Base-by-base conservation (phyloP, 2,113 vertebrate species). In the Sciurus niger region DNA sequence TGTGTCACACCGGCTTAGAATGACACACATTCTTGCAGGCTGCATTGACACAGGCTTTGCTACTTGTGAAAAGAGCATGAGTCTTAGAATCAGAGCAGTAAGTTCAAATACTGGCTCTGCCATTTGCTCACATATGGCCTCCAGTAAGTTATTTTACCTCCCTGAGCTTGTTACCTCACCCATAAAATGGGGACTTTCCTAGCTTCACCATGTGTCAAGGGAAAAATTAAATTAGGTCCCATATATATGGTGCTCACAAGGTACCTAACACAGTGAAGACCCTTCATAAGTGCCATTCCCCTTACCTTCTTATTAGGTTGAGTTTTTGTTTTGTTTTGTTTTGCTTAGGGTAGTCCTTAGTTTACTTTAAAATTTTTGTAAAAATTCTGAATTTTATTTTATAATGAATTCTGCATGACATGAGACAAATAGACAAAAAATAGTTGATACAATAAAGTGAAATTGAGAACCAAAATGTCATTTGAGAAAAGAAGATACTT, bases 401-500 rank as follows among this genome's bases (percentile, higher is more conserved):
- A 67, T 60, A 70, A 83, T 74, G 37, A 94, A 93, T 84, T 58
- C 48, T 79, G 10, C 24, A 28, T n/a, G 65, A 46, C 37, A 48
- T 20, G 37, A 82, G 58, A 82, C 73, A 90, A 95, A 67, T 18
- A 30, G 60, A 63, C 82, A 90, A 83, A 67, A 92, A 32, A 28
- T 72, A 91, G 93, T 4, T 89, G 55, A 85, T 37, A 77, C 0
- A 0, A 70, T 51, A 84, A 93, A 88, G 51, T 10, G 43, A 95
- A 76, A 85, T 7, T 25, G 34, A 93, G 63, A 88, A 58, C 46
- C 53, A 84, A 89, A 94, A 95, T 87, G 58, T 93, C 92, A 83
- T 40, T 53, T 43, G 51, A 95, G 65, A 89, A 91, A 84, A 90
- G 48, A 90, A 94, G 43, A 74, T 79, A 72, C 83, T 97, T 43